phyloP scores from a whole-genome alignment of 2,113 vertebrate genomes.

The Poeciliopsis retropinna region DNA sequence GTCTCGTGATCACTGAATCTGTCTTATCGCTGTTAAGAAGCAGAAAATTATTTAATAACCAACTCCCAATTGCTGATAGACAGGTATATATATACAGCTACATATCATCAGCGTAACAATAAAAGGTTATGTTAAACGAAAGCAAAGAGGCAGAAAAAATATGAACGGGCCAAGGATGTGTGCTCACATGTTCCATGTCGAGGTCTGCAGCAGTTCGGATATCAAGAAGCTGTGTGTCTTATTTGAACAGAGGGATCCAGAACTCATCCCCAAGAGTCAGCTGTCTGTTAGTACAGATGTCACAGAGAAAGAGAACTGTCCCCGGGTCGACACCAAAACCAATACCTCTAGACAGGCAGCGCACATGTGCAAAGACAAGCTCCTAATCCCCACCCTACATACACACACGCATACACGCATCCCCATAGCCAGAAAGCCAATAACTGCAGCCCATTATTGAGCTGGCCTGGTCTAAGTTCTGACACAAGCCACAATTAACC shows the following conservation, averaged over 20 bases:
- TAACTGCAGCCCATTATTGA: constrained; percentile 78
- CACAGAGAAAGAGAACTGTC: constrained; percentile 60
- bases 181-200: constrained; percentile 10
- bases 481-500: constrained; percentile 79
- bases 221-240: constrained; percentile 22
- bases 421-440: constrained; percentile 65
- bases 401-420: constrained; percentile 29
- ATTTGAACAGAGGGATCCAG: constrained; percentile 39
- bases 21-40: too few species aligned
- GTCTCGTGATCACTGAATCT: too few species aligned
- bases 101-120: too few species aligned
- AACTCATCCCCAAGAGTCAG: constrained; percentile 58
- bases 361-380: constrained; percentile 37
- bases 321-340: constrained; percentile 78
- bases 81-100: too few species aligned
- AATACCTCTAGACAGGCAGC: constrained; percentile 69
- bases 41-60: too few species aligned
- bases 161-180: background rate
- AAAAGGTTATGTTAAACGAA: too few species aligned
- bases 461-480: constrained; percentile 74
- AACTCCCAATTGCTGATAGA: too few species aligned
- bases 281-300: constrained; percentile 69
- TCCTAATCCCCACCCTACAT: constrained; percentile 13
- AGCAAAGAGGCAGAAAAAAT: too few species aligned
- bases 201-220: constrained; percentile 4